A percentile compares a stretch with the other conserved stretches of the same genome.
These are phyloP conservation scores for Gnathonemus echidnorhynchus DNA, from an alignment of 2,113 vertebrate genomes.

Conservation along the genomic window DNA sequence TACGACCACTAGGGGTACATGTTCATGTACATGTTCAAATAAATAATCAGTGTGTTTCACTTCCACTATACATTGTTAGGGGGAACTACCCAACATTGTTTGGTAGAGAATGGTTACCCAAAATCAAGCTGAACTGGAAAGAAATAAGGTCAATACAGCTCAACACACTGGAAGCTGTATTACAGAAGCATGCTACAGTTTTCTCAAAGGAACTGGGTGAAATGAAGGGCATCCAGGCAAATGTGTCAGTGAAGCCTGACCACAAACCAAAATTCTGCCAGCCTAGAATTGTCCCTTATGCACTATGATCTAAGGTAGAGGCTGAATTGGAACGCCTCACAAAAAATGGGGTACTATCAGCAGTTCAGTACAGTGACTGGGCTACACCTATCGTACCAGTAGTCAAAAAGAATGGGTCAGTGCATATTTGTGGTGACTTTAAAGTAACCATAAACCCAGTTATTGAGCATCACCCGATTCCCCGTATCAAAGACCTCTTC, in stretches of 20 bases:
- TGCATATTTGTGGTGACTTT: too few species aligned
- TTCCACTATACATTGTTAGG: background rate
- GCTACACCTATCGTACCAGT: too few species aligned
- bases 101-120: background rate
- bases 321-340: too few species aligned
- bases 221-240: background rate
- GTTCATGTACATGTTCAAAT: background rate
- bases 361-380: too few species aligned
- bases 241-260: background rate
- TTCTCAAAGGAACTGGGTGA: background rate
- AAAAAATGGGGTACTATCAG: too few species aligned
- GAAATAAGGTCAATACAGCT: background rate
- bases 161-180: background rate
- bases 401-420: too few species aligned
- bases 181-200: background rate
- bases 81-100: background rate
- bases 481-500: too few species aligned
- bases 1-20: background rate
- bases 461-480: too few species aligned
- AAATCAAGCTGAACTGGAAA: background rate
- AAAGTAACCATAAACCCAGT: too few species aligned
- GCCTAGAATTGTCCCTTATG: too few species aligned
- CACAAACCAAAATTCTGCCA: too few species aligned
- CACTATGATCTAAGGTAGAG: too few species aligned
- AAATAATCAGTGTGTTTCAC: background rate